Percentiles rank a stretch among this genome's conserved stretches.
phyloP scores from a whole-genome alignment of 1,140 invertebrate species.

The Ceratina japonica region DNA sequence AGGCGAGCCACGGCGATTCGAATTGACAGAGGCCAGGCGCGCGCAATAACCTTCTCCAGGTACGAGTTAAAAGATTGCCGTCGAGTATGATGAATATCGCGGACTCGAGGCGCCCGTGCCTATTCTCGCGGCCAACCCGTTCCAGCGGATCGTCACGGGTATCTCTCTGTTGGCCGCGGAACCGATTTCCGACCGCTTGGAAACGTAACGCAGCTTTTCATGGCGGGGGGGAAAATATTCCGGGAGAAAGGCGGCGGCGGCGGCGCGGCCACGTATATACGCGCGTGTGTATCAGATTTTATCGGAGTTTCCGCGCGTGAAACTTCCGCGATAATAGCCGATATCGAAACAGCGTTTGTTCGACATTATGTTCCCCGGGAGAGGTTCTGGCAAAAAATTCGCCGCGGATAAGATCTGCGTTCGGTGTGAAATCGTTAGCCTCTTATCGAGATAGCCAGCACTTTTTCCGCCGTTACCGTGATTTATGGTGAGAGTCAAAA shows the following conservation, averaged over 20 bases:
- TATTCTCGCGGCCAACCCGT: background rate
- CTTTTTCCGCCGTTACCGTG: background rate
- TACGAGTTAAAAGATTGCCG: slow-evolving; percentile 12
- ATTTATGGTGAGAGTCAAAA: background rate
- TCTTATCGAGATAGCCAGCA: background rate
- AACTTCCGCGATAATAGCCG: slow-evolving; percentile 8
- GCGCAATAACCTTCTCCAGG: too few species aligned
- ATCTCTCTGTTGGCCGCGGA: slow-evolving; percentile 26
- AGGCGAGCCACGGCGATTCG: slow-evolving; percentile 3
- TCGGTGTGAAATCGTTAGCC: background rate
- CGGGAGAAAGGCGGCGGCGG: background rate
- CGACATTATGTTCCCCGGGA: background rate
- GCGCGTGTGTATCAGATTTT: background rate
- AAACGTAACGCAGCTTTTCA: slow-evolving; percentile 15
- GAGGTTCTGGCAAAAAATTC: background rate
- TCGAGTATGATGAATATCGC: slow-evolving; percentile 37
- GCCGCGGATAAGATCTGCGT: background rate
- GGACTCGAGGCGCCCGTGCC: slow-evolving; percentile 2
- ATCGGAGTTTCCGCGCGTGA: slow-evolving; percentile 4
- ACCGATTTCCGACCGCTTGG: slow-evolving; percentile 11
- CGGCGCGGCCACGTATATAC: too few species aligned
- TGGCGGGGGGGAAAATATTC: background rate
- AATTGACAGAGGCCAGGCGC: slow-evolving; percentile 25
- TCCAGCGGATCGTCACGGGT: slow-evolving; percentile 34
- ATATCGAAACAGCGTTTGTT: background rate